phyloP scores from a whole-genome alignment of 2,888 invertebrate genomes.

The Lydus trimaculatus region DNA sequence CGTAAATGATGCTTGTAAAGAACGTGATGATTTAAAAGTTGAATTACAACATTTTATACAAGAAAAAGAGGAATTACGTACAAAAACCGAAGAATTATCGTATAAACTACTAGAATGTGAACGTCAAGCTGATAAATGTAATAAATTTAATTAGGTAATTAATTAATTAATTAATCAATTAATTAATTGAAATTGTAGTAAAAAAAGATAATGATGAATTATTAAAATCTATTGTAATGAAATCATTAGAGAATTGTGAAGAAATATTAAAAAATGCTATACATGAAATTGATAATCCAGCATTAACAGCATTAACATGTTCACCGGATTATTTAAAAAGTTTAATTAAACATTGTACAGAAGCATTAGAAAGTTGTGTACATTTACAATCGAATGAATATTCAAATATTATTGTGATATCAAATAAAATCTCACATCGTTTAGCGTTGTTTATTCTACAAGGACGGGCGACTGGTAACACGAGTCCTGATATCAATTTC shows the following conservation, averaged over 20 bases:
- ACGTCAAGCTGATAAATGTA: conserved; percentile 58
- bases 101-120: conserved; percentile 54
- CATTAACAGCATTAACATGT: conserved; percentile 70
- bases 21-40: conserved; percentile 70
- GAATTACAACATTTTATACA: conserved; percentile 71
- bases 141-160: neutral
- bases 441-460: conserved; percentile 71
- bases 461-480: conserved; percentile 81
- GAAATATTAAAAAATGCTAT: conserved; percentile 53
- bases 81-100: conserved; percentile 46
- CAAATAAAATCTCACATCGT: conserved; percentile 66
- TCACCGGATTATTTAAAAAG: conserved; percentile 68
- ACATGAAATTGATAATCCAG: conserved; percentile 73
- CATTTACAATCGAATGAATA: conserved; percentile 52
- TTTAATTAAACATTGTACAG: conserved; percentile 57
- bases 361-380: conserved; percentile 55
- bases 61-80: conserved; percentile 69
- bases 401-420: conserved; percentile 54
- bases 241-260: conserved; percentile 54
- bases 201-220: conserved; percentile 45
- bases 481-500: conserved; percentile 72
- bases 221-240: conserved; percentile 47
- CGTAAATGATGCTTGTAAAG: conserved; percentile 68
- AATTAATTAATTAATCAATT: neutral
- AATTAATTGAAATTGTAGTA: conserved; percentile 35